Percentiles rank a stretch among this genome's conserved stretches.
Conservation (phyloP, 2,113 vertebrate genomes). For the Ptilorrhoa leucosticta region DNA sequence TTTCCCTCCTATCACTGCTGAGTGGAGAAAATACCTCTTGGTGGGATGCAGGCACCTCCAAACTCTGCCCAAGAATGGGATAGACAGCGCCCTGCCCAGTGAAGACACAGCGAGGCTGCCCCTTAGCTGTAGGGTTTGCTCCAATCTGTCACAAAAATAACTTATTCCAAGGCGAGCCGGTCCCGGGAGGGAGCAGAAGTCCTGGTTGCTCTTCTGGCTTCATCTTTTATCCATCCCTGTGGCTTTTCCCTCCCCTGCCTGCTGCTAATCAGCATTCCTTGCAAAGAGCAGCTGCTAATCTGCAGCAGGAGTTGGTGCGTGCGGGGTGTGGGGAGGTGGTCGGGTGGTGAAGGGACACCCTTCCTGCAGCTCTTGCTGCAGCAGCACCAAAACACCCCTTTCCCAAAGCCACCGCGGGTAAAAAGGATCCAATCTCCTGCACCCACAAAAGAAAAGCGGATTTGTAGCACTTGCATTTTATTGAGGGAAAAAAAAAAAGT, state of each 20-base stretch:
- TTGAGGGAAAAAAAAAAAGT: not conserved
- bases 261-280: conserved; percentile 52
- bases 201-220: conserved; percentile 24
- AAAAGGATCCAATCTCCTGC: not conserved
- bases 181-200: not conserved
- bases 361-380: not conserved
- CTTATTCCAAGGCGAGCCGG: not conserved
- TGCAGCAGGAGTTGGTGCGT: not conserved
- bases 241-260: conserved; percentile 38
- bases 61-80: not conserved
- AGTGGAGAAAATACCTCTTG: not conserved
- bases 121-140: not conserved
- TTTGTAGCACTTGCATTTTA: not conserved
- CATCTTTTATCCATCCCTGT: conserved; percentile 34
- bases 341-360: not conserved
- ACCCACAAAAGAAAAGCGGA: not conserved
- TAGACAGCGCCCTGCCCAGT: not conserved
- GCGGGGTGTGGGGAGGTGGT: not conserved
- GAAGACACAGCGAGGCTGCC: not conserved
- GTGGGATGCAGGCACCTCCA: not conserved
- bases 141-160: not conserved
- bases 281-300: conserved; percentile 42
- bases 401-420: fast-evolving
- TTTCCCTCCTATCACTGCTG: not conserved
- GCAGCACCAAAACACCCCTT: not conserved